A percentile compares a stretch with the other conserved stretches of the same genome.
Evolutionary conservation across 2,113 vertebrate genomes (phyloP).

Genomic region (Scatophagus argus): DNA sequence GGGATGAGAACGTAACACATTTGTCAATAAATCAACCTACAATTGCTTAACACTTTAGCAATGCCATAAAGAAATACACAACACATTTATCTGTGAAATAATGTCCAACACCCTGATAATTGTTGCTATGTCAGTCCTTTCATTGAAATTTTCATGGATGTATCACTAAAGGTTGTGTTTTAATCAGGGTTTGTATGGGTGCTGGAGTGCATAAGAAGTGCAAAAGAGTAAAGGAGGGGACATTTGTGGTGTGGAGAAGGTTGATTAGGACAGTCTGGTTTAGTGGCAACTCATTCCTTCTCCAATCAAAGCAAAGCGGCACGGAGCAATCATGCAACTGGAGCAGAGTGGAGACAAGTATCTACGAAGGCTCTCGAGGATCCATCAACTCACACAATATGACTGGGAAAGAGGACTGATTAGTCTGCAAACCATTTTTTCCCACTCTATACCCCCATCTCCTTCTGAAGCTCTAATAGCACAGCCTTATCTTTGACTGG

Average conservation of each 20-base stretch:
- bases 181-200: slow-evolving; percentile 40
- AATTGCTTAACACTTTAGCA: background rate
- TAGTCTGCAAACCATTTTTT: background rate
- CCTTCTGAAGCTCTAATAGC: slow-evolving; percentile 10
- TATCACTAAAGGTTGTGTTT: slow-evolving; percentile 4
- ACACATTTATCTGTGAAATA: background rate
- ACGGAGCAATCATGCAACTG: slow-evolving; percentile 59
- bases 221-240: slow-evolving; percentile 11
- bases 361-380: slow-evolving; percentile 48
- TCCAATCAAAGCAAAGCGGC: slow-evolving; percentile 67
- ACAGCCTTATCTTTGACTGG: background rate
- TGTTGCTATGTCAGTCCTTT: background rate
- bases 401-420: background rate
- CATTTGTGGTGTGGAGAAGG: slow-evolving; percentile 39
- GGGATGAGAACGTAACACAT: background rate
- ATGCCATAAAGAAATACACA: background rate
- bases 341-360: slow-evolving; percentile 50
- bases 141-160: background rate
- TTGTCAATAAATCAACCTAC: background rate
- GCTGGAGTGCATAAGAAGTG: slow-evolving; percentile 23
- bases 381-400: slow-evolving; percentile 25
- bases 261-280: slow-evolving; percentile 60
- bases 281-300: slow-evolving; percentile 48
- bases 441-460: background rate
- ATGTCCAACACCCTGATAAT: background rate